Conservation (phyloP, 1,140 invertebrate species). For the Neotoxoptera formosana region DNA sequence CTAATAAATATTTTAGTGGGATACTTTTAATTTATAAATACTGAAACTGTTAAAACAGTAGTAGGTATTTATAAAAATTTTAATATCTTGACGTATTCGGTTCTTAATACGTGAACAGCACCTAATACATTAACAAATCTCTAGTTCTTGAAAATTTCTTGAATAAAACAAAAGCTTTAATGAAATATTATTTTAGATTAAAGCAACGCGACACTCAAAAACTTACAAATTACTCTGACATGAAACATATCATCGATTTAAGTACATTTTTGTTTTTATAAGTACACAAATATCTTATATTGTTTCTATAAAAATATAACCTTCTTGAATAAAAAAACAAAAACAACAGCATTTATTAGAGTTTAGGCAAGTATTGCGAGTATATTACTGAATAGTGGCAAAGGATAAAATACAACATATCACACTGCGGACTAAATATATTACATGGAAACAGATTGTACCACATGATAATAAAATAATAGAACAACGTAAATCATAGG, state of each 20-base stretch:
- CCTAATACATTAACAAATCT: not conserved
- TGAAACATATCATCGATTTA: not conserved
- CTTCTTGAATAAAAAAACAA: not conserved
- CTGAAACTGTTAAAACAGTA: not conserved
- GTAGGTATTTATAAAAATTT: too few species aligned
- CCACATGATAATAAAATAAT: slow-evolving; percentile 22
- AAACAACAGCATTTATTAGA: not conserved
- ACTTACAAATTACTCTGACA: not conserved
- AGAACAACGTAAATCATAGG: slow-evolving; percentile 27
- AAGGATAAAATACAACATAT: not conserved
- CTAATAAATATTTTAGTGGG: not conserved
- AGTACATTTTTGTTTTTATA: not conserved
- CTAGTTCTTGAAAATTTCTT: not conserved
- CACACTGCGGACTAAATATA: not conserved
- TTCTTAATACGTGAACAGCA: not conserved
- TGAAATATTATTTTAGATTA: not conserved
- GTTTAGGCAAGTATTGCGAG: not conserved
- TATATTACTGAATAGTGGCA: not conserved
- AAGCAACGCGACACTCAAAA: not conserved
- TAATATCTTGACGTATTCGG: not conserved
- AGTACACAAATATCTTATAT: not conserved
- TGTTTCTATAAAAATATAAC: not conserved
- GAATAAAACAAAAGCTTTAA: not conserved
- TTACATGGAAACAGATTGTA: slow-evolving; percentile 13
- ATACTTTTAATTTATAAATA: not conserved